phyloP scores from a whole-genome alignment of 2,888 invertebrate species.

The Melinopterus prodromus region DNA sequence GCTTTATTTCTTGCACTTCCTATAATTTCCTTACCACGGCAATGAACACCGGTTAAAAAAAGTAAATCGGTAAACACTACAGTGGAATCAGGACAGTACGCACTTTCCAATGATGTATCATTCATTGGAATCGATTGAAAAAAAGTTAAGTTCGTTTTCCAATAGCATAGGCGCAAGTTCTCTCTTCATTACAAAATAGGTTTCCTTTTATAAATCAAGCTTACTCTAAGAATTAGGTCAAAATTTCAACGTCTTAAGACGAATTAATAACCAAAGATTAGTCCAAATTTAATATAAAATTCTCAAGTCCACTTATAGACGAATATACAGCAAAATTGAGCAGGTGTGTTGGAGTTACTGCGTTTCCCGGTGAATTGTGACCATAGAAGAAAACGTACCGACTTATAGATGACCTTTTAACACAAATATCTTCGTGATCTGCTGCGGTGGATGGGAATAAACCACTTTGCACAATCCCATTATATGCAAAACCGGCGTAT shows the following conservation, averaged over 20 bases:
- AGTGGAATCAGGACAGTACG: neutral
- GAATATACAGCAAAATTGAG: slow-evolving; percentile 4
- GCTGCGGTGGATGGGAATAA: slow-evolving; percentile 33
- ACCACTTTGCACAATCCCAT: slow-evolving; percentile 37
- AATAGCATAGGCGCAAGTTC: neutral
- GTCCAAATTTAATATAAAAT: neutral
- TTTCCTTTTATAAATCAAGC: slow-evolving; percentile 4
- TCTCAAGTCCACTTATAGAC: neutral
- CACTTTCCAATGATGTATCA: neutral
- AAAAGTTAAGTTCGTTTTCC: neutral
- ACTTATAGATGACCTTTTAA: slow-evolving; percentile 36
- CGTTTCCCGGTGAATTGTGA: slow-evolving; percentile 17
- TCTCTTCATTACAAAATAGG: neutral
- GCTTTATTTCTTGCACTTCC: no score
- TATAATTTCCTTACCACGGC: no score
- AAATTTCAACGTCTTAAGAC: neutral
- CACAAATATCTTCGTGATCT: slow-evolving; percentile 34
- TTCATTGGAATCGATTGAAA: neutral
- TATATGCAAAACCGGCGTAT: slow-evolving; percentile 37
- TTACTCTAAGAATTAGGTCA: neutral
- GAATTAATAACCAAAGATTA: neutral
- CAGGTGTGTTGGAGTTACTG: neutral
- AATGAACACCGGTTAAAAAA: no score
- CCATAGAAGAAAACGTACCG: slow-evolving; percentile 18
- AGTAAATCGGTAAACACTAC: no score